Percentiles rank a stretch among this genome's conserved stretches.
phyloP scores from a whole-genome alignment of 2,797 vertebrate genomes.

The Acrossocheilus wenchowensis region DNA sequence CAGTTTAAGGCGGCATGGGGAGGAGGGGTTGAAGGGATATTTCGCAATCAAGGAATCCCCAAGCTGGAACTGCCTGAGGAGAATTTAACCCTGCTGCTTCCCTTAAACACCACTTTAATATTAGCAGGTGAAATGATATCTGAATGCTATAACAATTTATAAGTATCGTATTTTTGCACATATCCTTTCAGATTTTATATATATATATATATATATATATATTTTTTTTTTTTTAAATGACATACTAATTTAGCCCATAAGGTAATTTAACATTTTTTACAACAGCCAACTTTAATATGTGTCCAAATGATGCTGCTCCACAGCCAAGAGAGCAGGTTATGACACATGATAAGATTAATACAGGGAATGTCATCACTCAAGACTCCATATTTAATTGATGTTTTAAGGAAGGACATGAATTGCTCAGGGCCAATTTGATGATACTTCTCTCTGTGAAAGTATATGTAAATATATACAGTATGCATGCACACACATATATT shows the following conservation, averaged over 20 bases:
- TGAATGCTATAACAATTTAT: neutral
- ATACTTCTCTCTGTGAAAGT: slow-evolving; percentile 12
- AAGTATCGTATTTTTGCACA: neutral
- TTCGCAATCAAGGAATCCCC: slow-evolving; percentile 41
- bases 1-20: neutral
- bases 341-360: slow-evolving; percentile 43
- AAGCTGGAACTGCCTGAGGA: neutral
- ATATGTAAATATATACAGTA: slow-evolving; percentile 21
- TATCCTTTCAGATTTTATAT: neutral
- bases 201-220: too few relatives aligned
- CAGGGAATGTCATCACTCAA: slow-evolving; percentile 21
- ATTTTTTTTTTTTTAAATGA: neutral
- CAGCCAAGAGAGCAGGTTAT: slow-evolving; percentile 35
- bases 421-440: slow-evolving; percentile 5
- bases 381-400: slow-evolving; percentile 38
- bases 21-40: slow-evolving; percentile 24
- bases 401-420: slow-evolving; percentile 41
- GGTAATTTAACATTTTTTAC: neutral
- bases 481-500: neutral
- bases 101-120: slow-evolving; percentile 7
- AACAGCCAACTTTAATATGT: slow-evolving; percentile 33
- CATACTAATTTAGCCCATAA: neutral
- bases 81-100: slow-evolving; percentile 5
- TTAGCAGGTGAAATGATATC: neutral
- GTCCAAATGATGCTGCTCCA: slow-evolving; percentile 15